phyloP scores from a whole-genome alignment of 2,113 vertebrate species.

The Coptodon rendalli region DNA sequence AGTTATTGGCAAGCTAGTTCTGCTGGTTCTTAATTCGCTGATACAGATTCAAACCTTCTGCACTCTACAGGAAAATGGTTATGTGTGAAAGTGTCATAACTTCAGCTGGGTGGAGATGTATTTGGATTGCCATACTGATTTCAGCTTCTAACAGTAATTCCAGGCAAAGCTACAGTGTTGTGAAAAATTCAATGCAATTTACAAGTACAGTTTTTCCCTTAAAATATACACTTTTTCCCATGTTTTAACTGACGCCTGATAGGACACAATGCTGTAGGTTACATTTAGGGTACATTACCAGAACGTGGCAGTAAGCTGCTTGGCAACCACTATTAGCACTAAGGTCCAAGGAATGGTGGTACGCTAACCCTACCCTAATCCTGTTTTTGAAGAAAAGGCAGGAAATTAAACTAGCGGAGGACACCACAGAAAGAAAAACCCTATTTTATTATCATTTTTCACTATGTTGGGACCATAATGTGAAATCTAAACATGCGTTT shows the following conservation, averaged over 20 bases:
- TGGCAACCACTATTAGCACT: not conserved
- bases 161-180: not conserved
- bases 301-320: not conserved
- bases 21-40: not conserved
- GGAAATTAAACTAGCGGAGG: not conserved
- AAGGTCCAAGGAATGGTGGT: not conserved
- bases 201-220: not conserved
- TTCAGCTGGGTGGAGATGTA: not conserved
- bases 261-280: not conserved
- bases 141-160: not conserved
- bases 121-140: not conserved
- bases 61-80: not conserved
- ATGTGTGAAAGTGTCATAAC: not conserved
- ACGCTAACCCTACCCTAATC: not conserved
- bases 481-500: not conserved
- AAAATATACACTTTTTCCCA: not conserved
- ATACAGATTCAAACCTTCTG: not conserved
- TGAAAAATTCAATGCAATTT: not conserved
- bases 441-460: not conserved
- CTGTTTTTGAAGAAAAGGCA: not conserved
- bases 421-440: not conserved
- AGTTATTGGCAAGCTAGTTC: not conserved
- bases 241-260: not conserved
- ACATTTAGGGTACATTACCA: not conserved
- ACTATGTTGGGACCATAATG: not conserved